Percentiles rank a stretch among this genome's conserved stretches.
These are phyloP conservation scores for Amphipoea lucens DNA, from an alignment of 2,888 invertebrate genomes.

Conservation along the genomic window DNA sequence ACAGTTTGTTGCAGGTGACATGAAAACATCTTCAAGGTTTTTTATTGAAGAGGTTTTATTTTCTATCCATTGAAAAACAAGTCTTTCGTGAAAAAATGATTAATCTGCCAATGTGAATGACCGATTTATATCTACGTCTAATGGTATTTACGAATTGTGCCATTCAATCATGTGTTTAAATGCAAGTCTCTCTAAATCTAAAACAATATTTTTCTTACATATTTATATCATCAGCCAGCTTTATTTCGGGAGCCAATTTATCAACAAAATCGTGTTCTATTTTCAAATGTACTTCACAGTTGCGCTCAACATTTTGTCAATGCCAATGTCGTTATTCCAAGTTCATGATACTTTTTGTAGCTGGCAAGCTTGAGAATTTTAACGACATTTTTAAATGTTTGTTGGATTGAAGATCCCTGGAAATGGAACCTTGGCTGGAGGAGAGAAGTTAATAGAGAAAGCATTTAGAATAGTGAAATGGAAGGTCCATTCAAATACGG, in stretches of 20 bases:
- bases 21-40: constrained; percentile 23
- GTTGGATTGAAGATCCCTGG: constrained; percentile 34
- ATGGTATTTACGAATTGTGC: not conserved
- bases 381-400: constrained; percentile 15
- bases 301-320: constrained; percentile 37
- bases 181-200: not conserved
- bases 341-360: constrained; percentile 15
- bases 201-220: not conserved
- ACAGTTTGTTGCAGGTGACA: not conserved
- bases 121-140: not conserved
- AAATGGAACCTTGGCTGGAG: constrained; percentile 35
- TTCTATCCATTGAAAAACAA: not conserved
- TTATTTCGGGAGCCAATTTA: not conserved
- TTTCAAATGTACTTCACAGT: constrained; percentile 26
- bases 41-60: constrained; percentile 5
- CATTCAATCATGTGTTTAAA: constrained; percentile 2
- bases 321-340: constrained; percentile 37
- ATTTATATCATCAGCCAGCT: not conserved
- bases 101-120: not conserved
- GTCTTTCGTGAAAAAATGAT: not conserved
- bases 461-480: constrained; percentile 1
- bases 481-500: constrained; percentile 32
- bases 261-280: constrained; percentile 22
- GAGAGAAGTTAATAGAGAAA: constrained; percentile 17
- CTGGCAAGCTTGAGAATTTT: constrained; percentile 23